Base-by-base conservation (phyloP, 2,888 invertebrate genomes). In the Synanthedon andrenaeformis region DNA sequence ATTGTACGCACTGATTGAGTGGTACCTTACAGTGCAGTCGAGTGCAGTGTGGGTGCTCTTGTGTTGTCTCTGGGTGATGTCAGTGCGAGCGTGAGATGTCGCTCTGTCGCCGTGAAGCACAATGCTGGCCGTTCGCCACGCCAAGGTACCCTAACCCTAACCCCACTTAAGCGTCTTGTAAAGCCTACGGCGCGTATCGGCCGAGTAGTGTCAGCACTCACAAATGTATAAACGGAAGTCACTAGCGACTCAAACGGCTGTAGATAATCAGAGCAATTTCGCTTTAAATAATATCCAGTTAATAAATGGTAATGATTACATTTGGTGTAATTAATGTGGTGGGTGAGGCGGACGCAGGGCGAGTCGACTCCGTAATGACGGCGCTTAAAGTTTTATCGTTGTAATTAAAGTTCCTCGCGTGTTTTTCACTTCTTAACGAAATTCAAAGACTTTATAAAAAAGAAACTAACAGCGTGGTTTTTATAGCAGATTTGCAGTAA, bases 61-160 rank as follows among this genome's bases (percentile, higher is more conserved):
- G 50, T 14, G 50, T 62, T 63, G 62, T 56, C 55, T 52, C 12
- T 14, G 61, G 62, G 66, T 57, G 51, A 55, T 55, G 57, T 49
- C 58, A 56, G 55, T 52, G 54, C 19, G 61, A 59, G 63, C 60
- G 59, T 69, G 76, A 62, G 66, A 74, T 74, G 77, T 69, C 70
- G 69, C 55, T 48, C 41, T 54, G 41, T 69, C 55, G 52, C 41
- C 55, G 41, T 49, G 51, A 59, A 57, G 62, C 66, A 60, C 53
- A 63, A 82, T 82, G 82, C 67, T 78, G 73, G 79, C 75, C 64
- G 70, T 72, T 55, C 81, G 82, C 74, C 79, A 71, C 63, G 82
- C 82, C 70, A 76, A 79, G 82, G 82, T 81, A 76, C 19, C 35
- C 3, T 10, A 35, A 10, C 10, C 35, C 10, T 35, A 35, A 35